A percentile compares a stretch with the other conserved stretches of the same genome.
These are phyloP conservation scores for Elaphurus davidianus DNA, from an alignment of 2,113 vertebrate species.

Conservation along the genomic window DNA sequence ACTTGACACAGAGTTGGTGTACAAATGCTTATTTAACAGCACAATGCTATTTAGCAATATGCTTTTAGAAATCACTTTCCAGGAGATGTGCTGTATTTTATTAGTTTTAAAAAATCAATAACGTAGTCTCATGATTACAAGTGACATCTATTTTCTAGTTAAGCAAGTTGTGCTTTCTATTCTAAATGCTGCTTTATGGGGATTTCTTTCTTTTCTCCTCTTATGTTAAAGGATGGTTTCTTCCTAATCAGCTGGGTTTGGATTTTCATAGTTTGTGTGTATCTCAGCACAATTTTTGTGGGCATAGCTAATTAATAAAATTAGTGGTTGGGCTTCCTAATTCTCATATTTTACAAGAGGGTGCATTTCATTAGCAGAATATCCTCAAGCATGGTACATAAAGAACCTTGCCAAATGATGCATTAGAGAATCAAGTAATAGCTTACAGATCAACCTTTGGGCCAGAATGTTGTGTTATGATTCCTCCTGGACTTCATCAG, in stretches of 20 bases:
- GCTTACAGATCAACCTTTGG: not conserved
- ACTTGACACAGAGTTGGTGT: not conserved
- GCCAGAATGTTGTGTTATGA: not conserved
- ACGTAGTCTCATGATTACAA: not conserved
- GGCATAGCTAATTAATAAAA: constrained; percentile 60
- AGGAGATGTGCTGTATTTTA: not conserved
- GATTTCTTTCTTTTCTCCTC: not conserved
- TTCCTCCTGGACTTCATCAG: not conserved
- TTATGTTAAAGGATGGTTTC: constrained; percentile 6
- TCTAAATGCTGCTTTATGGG: not conserved
- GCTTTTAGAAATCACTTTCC: constrained; percentile 22
- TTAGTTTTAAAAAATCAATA: constrained; percentile 33
- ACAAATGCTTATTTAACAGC: constrained; percentile 43
- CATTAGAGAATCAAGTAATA: not conserved
- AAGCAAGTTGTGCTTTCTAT: constrained; percentile 33
- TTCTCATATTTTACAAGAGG: constrained; percentile 40
- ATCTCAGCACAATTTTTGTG: constrained; percentile 41
- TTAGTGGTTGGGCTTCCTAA: constrained; percentile 15
- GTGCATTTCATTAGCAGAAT: constrained; percentile 19
- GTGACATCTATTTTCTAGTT: constrained; percentile 37
- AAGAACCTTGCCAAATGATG: not conserved
- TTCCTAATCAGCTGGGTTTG: constrained; percentile 18
- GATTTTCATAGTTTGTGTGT: constrained; percentile 20
- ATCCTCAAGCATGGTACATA: not conserved
- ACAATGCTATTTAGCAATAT: not conserved